A percentile compares a stretch with the other conserved stretches of the same genome.
Conservation (phyloP, 2,797 vertebrate species). For the Sebastes oblongus region DNA sequence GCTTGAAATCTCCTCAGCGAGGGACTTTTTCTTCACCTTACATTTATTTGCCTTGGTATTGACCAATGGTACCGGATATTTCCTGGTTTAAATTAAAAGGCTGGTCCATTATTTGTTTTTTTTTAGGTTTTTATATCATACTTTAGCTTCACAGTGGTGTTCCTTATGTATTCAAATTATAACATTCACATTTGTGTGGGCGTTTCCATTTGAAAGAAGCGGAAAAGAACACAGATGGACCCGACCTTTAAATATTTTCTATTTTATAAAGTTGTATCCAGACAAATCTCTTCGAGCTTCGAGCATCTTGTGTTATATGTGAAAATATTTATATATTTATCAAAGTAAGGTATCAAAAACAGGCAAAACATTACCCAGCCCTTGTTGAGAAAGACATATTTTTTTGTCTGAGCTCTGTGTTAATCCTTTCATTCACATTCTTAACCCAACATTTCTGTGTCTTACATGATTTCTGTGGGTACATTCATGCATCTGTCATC, state of each 20-base stretch:
- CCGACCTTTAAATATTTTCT: no score
- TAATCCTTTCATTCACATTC: background rate
- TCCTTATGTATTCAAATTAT: no score
- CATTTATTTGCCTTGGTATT: background rate
- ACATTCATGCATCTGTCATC: background rate
- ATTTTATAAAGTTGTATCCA: no score
- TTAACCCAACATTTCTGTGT: conserved; percentile 5
- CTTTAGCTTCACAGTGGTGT: no score
- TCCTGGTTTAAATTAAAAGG: background rate
- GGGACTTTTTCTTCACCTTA: background rate
- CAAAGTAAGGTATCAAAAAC: background rate
- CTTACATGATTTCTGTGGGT: background rate
- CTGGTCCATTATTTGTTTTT: no score
- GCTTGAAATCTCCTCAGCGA: background rate
- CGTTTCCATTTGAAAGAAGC: no score
- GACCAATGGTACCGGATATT: background rate
- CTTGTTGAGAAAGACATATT: background rate
- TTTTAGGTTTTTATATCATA: no score
- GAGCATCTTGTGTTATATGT: background rate
- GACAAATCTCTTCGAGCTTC: background rate
- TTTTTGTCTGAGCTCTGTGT: background rate
- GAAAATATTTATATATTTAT: background rate
- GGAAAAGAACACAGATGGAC: no score
- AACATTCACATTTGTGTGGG: no score
- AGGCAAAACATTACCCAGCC: background rate